A percentile compares a stretch with the other conserved stretches of the same genome.
These are phyloP conservation scores for Mythimna impura DNA, from an alignment of 2,888 invertebrate species.

Conservation along the genomic window DNA sequence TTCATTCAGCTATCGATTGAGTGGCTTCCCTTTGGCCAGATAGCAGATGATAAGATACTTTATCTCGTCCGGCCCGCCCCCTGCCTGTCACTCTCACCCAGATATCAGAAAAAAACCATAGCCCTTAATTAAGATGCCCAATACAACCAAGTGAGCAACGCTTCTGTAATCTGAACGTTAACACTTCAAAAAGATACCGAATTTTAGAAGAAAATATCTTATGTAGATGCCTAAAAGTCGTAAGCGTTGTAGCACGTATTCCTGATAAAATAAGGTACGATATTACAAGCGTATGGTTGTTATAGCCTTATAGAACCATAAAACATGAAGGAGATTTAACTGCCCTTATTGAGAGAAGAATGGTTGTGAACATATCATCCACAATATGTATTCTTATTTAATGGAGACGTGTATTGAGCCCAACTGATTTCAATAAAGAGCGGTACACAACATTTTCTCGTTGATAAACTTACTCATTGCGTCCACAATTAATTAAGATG, in stretches of 20 bases:
- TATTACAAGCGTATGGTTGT: slow-evolving; percentile 27
- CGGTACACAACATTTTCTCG: slow-evolving; percentile 3
- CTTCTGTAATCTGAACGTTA: slow-evolving; percentile 15
- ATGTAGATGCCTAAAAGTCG: background rate
- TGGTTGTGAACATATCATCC: slow-evolving; percentile 21
- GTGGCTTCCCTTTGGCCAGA: slow-evolving; percentile 76
- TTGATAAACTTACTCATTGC: background rate
- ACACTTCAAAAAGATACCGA: background rate
- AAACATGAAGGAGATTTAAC: slow-evolving; percentile 35
- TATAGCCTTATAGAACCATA: slow-evolving; percentile 26
- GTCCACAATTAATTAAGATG: background rate
- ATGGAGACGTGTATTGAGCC: slow-evolving; percentile 22
- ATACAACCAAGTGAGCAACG: slow-evolving; percentile 14
- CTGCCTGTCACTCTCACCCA: slow-evolving; percentile 71
- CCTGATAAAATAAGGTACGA: slow-evolving; percentile 23
- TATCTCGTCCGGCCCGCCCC: slow-evolving; percentile 79
- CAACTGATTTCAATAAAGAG: slow-evolving; percentile 30
- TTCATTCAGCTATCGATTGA: slow-evolving; percentile 79
- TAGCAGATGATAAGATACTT: slow-evolving; percentile 84
- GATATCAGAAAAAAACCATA: slow-evolving; percentile 68
- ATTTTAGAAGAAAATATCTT: slow-evolving; percentile 4
- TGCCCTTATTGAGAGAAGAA: slow-evolving; percentile 43
- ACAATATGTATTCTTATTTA: slow-evolving; percentile 32
- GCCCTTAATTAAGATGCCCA: slow-evolving; percentile 43
- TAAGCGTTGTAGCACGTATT: slow-evolving; percentile 17